phyloP scores from a whole-genome alignment of 2,113 vertebrate genomes.

The Sylvilagus bachmani region DNA sequence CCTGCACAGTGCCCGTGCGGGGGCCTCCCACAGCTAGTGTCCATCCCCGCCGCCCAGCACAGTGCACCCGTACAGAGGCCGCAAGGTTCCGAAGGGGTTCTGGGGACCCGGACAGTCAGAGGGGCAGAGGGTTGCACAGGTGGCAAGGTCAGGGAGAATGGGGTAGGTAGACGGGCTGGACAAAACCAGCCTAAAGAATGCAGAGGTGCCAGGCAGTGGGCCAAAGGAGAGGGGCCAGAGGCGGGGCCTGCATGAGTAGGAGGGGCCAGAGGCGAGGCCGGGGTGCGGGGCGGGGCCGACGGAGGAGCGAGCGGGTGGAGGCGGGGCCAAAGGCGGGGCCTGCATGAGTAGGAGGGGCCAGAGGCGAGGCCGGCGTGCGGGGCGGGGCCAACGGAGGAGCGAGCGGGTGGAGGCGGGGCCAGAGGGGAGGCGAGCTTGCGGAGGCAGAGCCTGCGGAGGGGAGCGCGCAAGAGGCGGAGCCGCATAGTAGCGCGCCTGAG shows the following conservation, averaged over 20 bases:
- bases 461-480: no score
- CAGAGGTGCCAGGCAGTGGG: neutral
- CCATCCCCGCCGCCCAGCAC: neutral
- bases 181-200: neutral
- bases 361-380: neutral
- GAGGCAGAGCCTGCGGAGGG: neutral
- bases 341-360: neutral
- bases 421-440: no score
- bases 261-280: neutral
- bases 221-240: rapidly evolving
- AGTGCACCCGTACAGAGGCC: no score
- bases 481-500: no score
- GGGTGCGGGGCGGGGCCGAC: no score
- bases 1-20: neutral
- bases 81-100: neutral
- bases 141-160: neutral
- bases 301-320: neutral
- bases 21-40: neutral
- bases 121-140: neutral
- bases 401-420: neutral
- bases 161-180: no score
- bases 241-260: no score
- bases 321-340: no score
- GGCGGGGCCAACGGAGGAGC: no score
- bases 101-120: neutral